phyloP scores from a whole-genome alignment of 2,113 vertebrate species.

The Oophaga pumilio region DNA sequence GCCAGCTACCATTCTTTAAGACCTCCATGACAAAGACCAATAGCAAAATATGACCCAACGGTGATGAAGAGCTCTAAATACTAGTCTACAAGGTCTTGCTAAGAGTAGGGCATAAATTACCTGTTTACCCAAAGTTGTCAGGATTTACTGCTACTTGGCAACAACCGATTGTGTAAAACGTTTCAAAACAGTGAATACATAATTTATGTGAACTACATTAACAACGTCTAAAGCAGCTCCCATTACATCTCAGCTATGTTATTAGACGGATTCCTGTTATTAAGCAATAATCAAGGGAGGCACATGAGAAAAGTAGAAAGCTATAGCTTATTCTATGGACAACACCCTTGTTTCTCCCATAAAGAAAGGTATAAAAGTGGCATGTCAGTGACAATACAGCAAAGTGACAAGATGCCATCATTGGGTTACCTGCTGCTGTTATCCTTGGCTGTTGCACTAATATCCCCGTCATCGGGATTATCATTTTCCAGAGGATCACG shows the following conservation, averaged over 20 bases:
- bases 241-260: neutral
- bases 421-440: neutral
- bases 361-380: neutral
- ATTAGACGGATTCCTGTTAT: neutral
- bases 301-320: neutral
- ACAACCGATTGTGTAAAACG: neutral
- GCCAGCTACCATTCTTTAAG: too few species aligned
- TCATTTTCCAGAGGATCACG: neutral
- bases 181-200: neutral
- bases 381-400: neutral
- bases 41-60: too few species aligned
- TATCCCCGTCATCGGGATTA: neutral
- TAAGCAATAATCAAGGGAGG: constrained; percentile 1
- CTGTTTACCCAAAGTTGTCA: neutral
- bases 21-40: too few species aligned
- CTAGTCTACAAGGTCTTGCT: neutral
- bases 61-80: neutral
- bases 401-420: constrained; percentile 1
- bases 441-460: neutral
- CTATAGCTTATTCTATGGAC: neutral
- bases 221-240: neutral
- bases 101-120: neutral
- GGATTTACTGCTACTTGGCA: neutral
- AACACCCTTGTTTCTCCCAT: neutral
- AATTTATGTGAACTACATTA: neutral